Base-by-base conservation (phyloP, 2,888 invertebrate genomes). In the Agrenia bidenticulata region DNA sequence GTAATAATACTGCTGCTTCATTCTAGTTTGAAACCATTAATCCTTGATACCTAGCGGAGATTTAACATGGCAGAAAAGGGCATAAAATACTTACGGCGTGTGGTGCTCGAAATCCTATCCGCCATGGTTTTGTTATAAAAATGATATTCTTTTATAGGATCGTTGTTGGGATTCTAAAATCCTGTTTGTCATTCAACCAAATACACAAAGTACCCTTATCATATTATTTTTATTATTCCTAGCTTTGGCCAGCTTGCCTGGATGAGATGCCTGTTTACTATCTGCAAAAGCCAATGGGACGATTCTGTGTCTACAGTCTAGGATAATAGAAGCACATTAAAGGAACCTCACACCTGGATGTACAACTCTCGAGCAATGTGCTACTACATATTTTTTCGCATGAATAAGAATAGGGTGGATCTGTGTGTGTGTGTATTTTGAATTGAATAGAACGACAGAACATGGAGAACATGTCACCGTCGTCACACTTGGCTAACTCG, bases 291-390 rank as follows among this genome's bases (percentile, higher is more conserved):
- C 45, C 15, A 45, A 45, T 45, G 32, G 5, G 32, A 32, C 32
- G 11, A 32, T 32, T 4, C 32, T 32, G 11, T n/a, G n/a, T n/a
- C 32, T 11, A 32, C 5, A 32, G 32, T 7, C 5, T 7, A 11
- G 32, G 32, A 32, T 32, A 32, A 32, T 32, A 32, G 32, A 32
- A 11, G 32, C 5, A 11, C 32, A 32, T 32, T 32, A 54, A 54
- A n/a, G 27, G 32, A 51, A 54, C 27, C 54, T 54, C 45, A 51
- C 63, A 63, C 58, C 58, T 63, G 63, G 57, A 26, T 50, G 50
- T 49, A 63, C 63, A 63, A 58, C 51, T 63, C 49, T n/a, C 32
- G 54, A 5, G 4, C 32, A 11, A 11, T 7, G 32, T 15, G 45
- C 45, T 17, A 19, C n/a, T 13, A 54, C 54, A 54, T 27, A 54